Evolutionary conservation across 2,888 invertebrate species (phyloP), one percentile per base, ranked within the genome.

Genomic region (Lacanobia wlatinum): DNA sequence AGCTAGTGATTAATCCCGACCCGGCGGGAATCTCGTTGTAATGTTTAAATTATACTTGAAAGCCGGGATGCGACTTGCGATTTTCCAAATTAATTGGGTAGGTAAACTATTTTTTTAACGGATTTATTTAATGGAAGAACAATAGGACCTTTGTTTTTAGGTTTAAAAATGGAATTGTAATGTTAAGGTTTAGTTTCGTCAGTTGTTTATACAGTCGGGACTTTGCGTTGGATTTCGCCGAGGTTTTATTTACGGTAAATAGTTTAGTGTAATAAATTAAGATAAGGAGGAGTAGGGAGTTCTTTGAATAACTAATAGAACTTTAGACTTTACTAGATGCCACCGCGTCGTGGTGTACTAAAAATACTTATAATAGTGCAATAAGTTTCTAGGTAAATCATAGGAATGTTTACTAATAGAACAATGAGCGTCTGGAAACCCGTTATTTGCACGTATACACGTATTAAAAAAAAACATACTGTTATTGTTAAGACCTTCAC

Each of bases 1-100:
- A 92, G 87, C 87, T 87, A 89, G 86, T 90, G 89, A 92, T 94
- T 94, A 93, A 92, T 92, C 90, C 86, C 75, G 73, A 70, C 70
- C 83, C 87, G 60, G 79, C 74, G 87, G 85, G 87, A 86, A 84
- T 86, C 81, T 77, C 79, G 38, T 71, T 79, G 84, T 87, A 89
- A 88, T 88, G 76, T 80, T 86, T 82, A 78, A 82, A 82, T 78
- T 84, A 86, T 82, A 76, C 76, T 80, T 76, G 80, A 87, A 86
- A 85, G 74, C 79, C 71, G 75, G 83, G 79, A 84, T 85, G 80
- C 81, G 78, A 83, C 81, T 89, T 88, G 78, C 84, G 82, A 81
- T 85, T 89, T 84, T 73, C 55, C 74, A 82, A 72, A 84, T 85
- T 85, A 84, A 88, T 87, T 84, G 80, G 73, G 59, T 74, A 77